Base-by-base conservation (phyloP, 2,888 invertebrate species). In the Xestia rhomboidea region DNA sequence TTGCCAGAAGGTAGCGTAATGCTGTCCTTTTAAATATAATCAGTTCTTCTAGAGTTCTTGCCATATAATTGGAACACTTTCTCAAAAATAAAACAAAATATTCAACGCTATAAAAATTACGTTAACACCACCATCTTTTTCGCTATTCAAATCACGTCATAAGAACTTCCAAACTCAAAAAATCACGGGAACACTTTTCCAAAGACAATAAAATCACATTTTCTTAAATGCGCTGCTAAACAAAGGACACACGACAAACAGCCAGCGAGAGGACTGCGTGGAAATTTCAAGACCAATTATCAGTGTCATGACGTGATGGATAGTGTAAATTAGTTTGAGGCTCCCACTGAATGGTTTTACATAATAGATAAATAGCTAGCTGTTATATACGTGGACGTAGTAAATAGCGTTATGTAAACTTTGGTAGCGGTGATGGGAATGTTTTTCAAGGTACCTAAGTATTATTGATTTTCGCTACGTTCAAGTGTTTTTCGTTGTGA, bases 31-130 rank as follows among this genome's bases (percentile, higher is more conserved):
- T 94, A 1, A 95, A 81, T 64, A 95, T 87, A 54, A 95, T 92
- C 44, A 96, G 81, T 63, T 96, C 96, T 88, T 96, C 95, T 66
- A 95, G 83, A 79, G 86, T 94, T 84, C 83, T 94, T 84, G 96
- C 96, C 95, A 96, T 96, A 93, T 84, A 93, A 51, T 64, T 24
- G 44, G 15, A 21, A 38, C 4, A 77, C 24, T 49, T 24, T 44
- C 21, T 41, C 2, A 21, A 69, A 15, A 2, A 41, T n/a, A n/a
- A n/a, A n/a, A 67, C 67, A 27, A 30, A 30, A 8, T 13, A 30
- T 30, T 24, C 13, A 21, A 13, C 13, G 7, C 0, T 6, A 11
- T 7, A 2, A 34, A 24, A 68, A 30, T 51, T 30, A 34, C 8
- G 18, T 21, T 46, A 38, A n/a, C 66, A 77, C 27, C 27, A 57